Evolutionary conservation across 2,113 vertebrate species (phyloP).

Genomic region (Plotosus lineatus): DNA sequence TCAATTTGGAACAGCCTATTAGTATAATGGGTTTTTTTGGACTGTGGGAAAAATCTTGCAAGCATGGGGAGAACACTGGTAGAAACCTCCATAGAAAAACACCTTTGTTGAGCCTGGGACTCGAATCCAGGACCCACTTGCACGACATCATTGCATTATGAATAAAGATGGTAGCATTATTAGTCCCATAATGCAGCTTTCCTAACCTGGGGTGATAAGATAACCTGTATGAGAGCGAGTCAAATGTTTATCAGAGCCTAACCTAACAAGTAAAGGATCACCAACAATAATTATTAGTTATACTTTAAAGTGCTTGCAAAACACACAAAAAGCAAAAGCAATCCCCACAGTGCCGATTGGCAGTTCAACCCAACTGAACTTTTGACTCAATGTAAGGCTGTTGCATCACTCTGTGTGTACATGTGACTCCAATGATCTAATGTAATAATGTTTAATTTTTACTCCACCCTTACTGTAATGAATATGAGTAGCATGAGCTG

Average conservation of each 20-base stretch:
- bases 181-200: not conserved
- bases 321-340: not conserved
- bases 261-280: not conserved
- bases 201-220: not conserved
- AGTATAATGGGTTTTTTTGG: too few relatives aligned
- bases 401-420: constrained; percentile 33
- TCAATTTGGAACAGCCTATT: too few relatives aligned
- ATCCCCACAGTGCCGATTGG: constrained; percentile 29
- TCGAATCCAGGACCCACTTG: too few relatives aligned
- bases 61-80: too few relatives aligned
- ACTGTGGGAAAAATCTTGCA: too few relatives aligned
- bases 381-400: constrained; percentile 53
- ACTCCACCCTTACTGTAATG: constrained; percentile 49
- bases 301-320: not conserved
- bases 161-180: not conserved
- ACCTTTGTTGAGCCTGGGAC: too few relatives aligned
- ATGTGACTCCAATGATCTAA: constrained; percentile 54
- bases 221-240: not conserved
- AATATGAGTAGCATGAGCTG: constrained; percentile 52
- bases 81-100: too few relatives aligned
- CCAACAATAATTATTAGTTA: not conserved
- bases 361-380: constrained; percentile 55
- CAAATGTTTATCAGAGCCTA: not conserved
- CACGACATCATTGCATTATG: too few relatives aligned
- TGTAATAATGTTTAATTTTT: constrained; percentile 65